A percentile compares a stretch with the other conserved stretches of the same genome.
phyloP scores from a whole-genome alignment of 2,797 vertebrate genomes.

The Argentina silus region DNA sequence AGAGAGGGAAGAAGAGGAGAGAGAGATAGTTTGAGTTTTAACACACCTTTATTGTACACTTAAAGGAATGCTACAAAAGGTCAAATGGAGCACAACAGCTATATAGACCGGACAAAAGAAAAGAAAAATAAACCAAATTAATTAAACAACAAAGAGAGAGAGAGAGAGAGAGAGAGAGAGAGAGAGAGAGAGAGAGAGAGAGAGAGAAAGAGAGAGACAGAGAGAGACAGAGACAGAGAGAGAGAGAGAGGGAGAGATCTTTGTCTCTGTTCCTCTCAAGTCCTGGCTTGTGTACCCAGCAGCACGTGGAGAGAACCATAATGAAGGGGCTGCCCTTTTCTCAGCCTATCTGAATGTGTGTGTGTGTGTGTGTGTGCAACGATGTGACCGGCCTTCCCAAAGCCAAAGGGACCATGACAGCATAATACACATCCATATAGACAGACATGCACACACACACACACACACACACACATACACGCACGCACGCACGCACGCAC shows the following conservation, averaged over 20 bases:
- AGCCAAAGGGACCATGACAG: no score
- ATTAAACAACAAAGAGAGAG: background rate
- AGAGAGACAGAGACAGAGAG: conserved; percentile 3
- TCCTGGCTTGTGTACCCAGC: background rate
- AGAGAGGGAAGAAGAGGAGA: no score
- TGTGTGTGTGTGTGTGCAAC: no score
- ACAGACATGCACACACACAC: no score
- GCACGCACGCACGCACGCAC: no score
- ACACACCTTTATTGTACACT: no score
- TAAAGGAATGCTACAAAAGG: background rate
- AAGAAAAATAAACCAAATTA: background rate
- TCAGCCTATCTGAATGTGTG: background rate
- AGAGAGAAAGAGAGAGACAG: conserved; percentile 5
- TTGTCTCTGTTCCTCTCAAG: background rate
- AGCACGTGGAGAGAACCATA: background rate
- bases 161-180: background rate
- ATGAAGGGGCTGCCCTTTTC: background rate
- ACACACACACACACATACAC: no score
- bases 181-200: conserved; percentile 12
- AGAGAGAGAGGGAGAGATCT: background rate
- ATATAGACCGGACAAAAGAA: background rate
- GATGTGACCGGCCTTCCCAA: no score
- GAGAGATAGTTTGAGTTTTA: background rate
- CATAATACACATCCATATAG: no score
- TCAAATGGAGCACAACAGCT: background rate